Evolutionary conservation across 1,140 invertebrate species (phyloP).

Genomic region (Matsumurasca onukii): DNA sequence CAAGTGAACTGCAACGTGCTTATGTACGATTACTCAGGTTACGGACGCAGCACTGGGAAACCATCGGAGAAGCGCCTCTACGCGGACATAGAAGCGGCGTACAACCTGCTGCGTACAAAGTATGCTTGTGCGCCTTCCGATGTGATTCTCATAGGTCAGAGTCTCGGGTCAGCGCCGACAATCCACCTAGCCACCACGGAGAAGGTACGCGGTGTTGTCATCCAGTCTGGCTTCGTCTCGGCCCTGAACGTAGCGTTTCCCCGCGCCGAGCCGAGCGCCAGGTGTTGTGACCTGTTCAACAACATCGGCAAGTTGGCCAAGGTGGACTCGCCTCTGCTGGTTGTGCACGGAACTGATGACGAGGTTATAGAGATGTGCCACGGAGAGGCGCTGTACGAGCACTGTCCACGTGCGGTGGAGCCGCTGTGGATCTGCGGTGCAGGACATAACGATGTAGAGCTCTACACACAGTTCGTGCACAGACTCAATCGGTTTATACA

Average conservation of each 20-base stretch:
- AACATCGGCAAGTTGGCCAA: conserved; percentile 65
- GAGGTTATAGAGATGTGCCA: conserved; percentile 74
- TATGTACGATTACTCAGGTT: conserved; percentile 75
- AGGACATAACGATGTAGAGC: conserved; percentile 98
- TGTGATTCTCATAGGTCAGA: conserved; percentile 74
- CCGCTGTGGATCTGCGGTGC: conserved; percentile 76
- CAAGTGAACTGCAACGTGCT: conserved; percentile 74
- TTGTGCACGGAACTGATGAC: conserved; percentile 78
- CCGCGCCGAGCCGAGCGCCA: not conserved
- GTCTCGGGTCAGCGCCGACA: conserved; percentile 68
- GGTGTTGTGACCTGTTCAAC: conserved; percentile 32
- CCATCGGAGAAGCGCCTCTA: conserved; percentile 77
- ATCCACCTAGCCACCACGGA: conserved; percentile 64
- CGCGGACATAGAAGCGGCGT: conserved; percentile 73
- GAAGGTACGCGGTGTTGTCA: conserved; percentile 67
- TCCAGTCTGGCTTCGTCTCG: conserved; percentile 45
- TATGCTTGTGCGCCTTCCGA: conserved; percentile 65
- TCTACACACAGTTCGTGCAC: conserved; percentile 95
- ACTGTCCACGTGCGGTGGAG: conserved; percentile 63
- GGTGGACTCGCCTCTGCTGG: conserved; percentile 68
- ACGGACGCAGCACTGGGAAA: conserved; percentile 60
- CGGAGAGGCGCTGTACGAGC: conserved; percentile 67
- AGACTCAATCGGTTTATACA: conserved; percentile 85
- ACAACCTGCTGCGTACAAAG: conserved; percentile 55
- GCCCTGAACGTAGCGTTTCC: conserved; percentile 34